Evolutionary conservation across 1,140 invertebrate genomes (phyloP).

Genomic region (Drosophila murphyi): DNA sequence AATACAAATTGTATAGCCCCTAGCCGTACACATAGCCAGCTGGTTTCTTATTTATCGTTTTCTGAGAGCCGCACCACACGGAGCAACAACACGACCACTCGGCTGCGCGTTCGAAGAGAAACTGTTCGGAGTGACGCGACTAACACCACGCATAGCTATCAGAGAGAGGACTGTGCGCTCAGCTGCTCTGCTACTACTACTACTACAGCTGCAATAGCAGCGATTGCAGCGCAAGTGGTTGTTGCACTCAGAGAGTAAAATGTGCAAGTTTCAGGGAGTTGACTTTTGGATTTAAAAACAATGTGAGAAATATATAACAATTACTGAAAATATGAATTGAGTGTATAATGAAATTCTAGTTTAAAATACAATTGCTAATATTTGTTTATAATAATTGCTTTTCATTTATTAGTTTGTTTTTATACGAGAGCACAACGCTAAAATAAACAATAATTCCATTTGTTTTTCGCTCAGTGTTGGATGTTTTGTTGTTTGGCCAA

Average conservation of each 20-base stretch:
- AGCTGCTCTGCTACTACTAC: neutral
- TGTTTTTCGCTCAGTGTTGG: slow-evolving; percentile 4
- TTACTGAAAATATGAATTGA: too few relatives aligned
- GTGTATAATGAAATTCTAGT: too few relatives aligned
- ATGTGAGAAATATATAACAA: neutral
- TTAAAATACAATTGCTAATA: too few relatives aligned
- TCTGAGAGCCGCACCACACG: slow-evolving; percentile 9
- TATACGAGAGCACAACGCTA: too few relatives aligned
- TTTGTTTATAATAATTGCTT: too few relatives aligned
- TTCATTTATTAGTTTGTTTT: too few relatives aligned
- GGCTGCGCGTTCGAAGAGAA: slow-evolving; percentile 46
- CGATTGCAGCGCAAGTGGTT: slow-evolving; percentile 28
- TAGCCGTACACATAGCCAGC: slow-evolving; percentile 22
- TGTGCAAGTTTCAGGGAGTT: neutral
- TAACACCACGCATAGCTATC: slow-evolving; percentile 8
- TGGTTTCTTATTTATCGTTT: slow-evolving; percentile 40
- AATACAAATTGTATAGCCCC: slow-evolving; percentile 21
- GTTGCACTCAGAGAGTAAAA: slow-evolving; percentile 22
- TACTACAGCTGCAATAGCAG: neutral
- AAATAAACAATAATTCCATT: neutral
- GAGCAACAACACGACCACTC: slow-evolving; percentile 30
- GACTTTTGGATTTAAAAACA: neutral
- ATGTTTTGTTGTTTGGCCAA: neutral
- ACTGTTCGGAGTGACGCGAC: slow-evolving; percentile 31
- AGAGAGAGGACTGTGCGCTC: neutral